Base-by-base conservation (phyloP, 2,888 invertebrate genomes). In the Acleris holmiana region DNA sequence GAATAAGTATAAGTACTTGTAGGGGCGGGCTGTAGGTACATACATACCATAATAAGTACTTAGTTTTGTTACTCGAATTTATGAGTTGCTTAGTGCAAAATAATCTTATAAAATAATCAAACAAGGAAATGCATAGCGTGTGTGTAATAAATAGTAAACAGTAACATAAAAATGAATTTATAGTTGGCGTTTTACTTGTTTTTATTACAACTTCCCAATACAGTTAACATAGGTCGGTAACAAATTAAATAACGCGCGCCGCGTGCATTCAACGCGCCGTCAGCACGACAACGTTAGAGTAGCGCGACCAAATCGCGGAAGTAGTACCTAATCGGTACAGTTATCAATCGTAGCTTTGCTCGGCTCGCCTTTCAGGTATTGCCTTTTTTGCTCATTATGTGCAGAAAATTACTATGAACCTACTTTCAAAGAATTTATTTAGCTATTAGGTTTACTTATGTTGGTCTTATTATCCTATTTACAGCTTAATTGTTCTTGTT, bases 311-410 rank as follows among this genome's bases (percentile, higher is more conserved):
- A 41, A 25, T 54, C 19, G 53, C 58, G 64, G 64, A 64, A 64
- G 59, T 41, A 58, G 58, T 59, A n/a, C n/a, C n/a, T n/a, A 59
- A 54, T 54, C 41, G 64, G 41, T 59, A 49, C 41, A 59, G 35
- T 54, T 64, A 64, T 48, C 59, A 54, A 64, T 64, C 54, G 64
- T 59, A 21, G 25, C 58, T 48, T 50, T 64, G 53, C 51, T 19
- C 50, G 63, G 59, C 64, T 48, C 58, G 29, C 64, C 58, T 48
- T 64, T 46, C 46, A 56, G 35, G 46, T 63, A 59, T 64, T 64
- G 44, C 64, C 58, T 64, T 59, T 64, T 59, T 64, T 64, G 54
- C 54, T 25, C 58, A 5, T 49, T 59, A 64, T 64, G 23, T 47
- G 17, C 47, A 54, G 54, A 64, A 57, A 58, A 63, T 57, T 51